Evolutionary conservation across 2,797 vertebrate genomes (phyloP).

Genomic region (Pelobates cultripes): DNA sequence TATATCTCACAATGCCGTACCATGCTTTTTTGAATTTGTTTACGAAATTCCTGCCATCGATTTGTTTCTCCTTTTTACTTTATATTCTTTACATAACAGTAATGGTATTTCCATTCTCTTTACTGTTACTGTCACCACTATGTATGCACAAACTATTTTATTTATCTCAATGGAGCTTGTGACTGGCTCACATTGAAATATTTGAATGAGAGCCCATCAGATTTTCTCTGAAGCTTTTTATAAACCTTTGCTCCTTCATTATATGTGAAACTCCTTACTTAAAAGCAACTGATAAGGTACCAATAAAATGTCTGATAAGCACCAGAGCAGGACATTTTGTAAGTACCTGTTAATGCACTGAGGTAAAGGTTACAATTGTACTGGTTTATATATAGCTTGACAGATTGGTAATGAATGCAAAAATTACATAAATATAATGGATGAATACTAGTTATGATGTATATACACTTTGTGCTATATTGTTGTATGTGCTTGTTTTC

Average conservation of each 20-base stretch:
- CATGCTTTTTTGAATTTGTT: too few species aligned
- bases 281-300: constrained; percentile 3
- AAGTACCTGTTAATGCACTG: background rate
- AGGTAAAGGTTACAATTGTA: background rate
- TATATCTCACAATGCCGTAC: too few species aligned
- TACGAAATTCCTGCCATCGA: too few species aligned
- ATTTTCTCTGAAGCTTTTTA: background rate
- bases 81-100: too few species aligned
- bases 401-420: background rate
- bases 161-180: background rate
- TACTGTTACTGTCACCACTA: background rate
- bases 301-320: background rate
- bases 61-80: too few species aligned
- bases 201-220: constrained; percentile 2
- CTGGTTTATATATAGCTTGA: background rate
- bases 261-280: background rate
- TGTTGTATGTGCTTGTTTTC: too few species aligned
- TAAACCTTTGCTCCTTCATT: background rate
- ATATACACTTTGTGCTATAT: too few species aligned
- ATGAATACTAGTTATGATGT: background rate
- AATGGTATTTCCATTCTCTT: background rate
- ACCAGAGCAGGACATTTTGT: background rate
- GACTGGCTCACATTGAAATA: background rate
- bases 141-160: background rate
- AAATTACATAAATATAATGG: background rate